Conservation (phyloP, 2,888 invertebrate genomes). For the Latrodectus elegans region DNA sequence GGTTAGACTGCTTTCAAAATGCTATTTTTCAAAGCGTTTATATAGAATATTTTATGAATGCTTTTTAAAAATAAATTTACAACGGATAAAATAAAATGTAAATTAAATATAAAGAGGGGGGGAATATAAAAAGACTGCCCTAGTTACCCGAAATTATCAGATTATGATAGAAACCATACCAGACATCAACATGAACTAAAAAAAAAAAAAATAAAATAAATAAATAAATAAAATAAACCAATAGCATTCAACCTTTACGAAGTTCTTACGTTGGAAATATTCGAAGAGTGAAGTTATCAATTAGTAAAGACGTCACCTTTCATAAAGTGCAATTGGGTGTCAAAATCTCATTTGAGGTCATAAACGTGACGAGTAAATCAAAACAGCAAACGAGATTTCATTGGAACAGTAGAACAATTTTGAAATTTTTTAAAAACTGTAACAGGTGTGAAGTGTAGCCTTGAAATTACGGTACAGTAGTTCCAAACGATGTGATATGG, state of each 20-base stretch:
- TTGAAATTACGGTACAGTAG: conserved; percentile 38
- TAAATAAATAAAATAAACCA: neutral
- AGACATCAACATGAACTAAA: neutral
- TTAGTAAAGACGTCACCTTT: conserved; percentile 26
- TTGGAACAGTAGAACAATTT: conserved; percentile 28
- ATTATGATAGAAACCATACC: neutral
- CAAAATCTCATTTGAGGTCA: neutral
- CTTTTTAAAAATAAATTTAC: too few species aligned
- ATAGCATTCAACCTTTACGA: neutral
- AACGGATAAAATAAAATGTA: too few species aligned
- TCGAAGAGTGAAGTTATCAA: neutral
- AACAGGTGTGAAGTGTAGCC: conserved; percentile 25
- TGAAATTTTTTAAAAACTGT: neutral
- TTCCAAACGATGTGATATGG: neutral
- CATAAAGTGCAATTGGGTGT: neutral
- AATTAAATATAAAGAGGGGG: neutral
- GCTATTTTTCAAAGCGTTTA: too few species aligned
- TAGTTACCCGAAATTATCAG: neutral
- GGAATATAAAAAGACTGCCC: neutral
- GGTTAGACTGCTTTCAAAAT: too few species aligned
- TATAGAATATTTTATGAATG: too few species aligned
- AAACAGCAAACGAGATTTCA: conserved; percentile 7
- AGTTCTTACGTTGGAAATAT: neutral
- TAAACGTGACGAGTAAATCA: conserved; percentile 26
- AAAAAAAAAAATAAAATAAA: too few species aligned